phyloP scores from a whole-genome alignment of 2,888 invertebrate species.

The Diadegma fenestrale region DNA sequence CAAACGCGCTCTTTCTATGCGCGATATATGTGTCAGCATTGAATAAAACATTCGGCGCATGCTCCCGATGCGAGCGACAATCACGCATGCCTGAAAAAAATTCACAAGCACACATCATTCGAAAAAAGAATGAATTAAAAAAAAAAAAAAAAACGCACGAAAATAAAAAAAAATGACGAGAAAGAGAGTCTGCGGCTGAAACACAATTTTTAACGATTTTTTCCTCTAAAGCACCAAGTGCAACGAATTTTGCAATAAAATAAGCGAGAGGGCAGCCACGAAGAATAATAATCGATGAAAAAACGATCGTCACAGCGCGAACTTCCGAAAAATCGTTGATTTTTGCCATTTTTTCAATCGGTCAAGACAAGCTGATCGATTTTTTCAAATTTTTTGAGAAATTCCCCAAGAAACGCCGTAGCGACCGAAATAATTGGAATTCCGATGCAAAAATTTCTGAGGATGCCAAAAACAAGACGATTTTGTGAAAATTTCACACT shows the following conservation, averaged over 20 bases:
- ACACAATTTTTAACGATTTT: slow-evolving; percentile 15
- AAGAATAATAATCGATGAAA: neutral
- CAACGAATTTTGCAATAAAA: neutral
- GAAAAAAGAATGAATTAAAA: neutral
- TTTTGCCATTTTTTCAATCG: no score
- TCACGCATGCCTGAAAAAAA: slow-evolving; percentile 8
- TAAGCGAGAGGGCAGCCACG: neutral
- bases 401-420: no score
- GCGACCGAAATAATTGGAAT: no score
- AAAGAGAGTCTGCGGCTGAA: neutral
- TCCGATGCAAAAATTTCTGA: no score
- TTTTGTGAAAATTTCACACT: no score
- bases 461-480: no score
- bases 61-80: slow-evolving; percentile 1
- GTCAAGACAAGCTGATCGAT: no score
- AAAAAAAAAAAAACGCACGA: neutral
- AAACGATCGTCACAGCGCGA: no score
- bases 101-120: neutral
- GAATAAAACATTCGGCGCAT: slow-evolving; percentile 23
- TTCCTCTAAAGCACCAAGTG: neutral
- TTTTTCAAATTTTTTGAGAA: no score
- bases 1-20: neutral
- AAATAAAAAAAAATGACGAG: neutral
- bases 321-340: no score
- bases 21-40: slow-evolving; percentile 2